Evolutionary conservation across 2,797 vertebrate species (phyloP).

Genomic region (Brachyalestes nurse): DNA sequence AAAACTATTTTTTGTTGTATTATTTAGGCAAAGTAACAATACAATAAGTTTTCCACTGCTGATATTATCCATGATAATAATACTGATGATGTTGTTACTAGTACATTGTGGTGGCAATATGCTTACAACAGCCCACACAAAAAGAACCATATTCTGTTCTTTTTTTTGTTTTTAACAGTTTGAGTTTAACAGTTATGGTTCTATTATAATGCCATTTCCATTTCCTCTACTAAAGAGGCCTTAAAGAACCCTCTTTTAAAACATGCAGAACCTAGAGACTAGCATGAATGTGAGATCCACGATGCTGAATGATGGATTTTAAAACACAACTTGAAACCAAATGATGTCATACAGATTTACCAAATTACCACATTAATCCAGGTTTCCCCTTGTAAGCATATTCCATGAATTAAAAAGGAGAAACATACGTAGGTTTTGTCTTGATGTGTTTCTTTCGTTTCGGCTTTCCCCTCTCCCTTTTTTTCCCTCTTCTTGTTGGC

Average conservation of each 20-base stretch:
- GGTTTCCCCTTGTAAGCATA: not conserved
- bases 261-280: too few relatives aligned
- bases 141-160: too few relatives aligned
- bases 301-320: not conserved
- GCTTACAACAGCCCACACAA: not conserved
- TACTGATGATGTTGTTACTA: too few relatives aligned
- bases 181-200: too few relatives aligned
- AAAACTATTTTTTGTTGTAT: not conserved
- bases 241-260: too few relatives aligned
- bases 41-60: too few relatives aligned
- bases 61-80: not conserved
- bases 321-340: not conserved
- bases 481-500: conserved; percentile 68
- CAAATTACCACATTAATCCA: not conserved
- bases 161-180: too few relatives aligned
- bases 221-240: too few relatives aligned
- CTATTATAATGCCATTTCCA: too few relatives aligned
- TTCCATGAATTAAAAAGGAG: conserved; percentile 8
- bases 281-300: too few relatives aligned
- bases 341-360: not conserved
- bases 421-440: conserved; percentile 67
- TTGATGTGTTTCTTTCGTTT: conserved; percentile 67
- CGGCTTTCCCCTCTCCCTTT: conserved; percentile 69
- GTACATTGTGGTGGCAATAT: too few relatives aligned
- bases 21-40: not conserved